A percentile compares a stretch with the other conserved stretches of the same genome.
Conservation (phyloP, 2,797 vertebrate genomes). For the Nannoperca obscura region DNA sequence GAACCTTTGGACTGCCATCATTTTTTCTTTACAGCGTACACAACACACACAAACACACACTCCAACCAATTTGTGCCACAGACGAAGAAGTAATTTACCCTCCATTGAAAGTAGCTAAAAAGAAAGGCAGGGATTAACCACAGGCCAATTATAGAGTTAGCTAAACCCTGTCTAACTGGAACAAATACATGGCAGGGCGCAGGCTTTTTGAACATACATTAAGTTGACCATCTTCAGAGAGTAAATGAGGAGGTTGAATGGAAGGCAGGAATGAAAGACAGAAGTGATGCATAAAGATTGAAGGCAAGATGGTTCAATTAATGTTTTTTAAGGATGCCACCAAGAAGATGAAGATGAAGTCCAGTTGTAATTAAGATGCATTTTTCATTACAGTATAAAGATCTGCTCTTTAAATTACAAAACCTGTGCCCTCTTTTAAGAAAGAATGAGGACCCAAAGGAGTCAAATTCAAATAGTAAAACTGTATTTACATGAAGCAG, state of each 20-base stretch:
- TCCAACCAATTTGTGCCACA: slow-evolving; percentile 71
- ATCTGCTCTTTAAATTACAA: not conserved
- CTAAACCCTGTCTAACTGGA: slow-evolving; percentile 76
- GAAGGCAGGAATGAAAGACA: slow-evolving; percentile 12
- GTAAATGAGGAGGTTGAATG: slow-evolving; percentile 29
- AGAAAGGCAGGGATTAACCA: slow-evolving; percentile 79
- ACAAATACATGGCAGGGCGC: slow-evolving; percentile 65
- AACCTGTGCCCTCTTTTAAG: not conserved
- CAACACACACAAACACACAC: slow-evolving; percentile 36
- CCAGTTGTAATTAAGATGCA: not conserved
- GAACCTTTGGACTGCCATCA: slow-evolving; percentile 26
- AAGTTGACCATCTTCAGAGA: slow-evolving; percentile 51
- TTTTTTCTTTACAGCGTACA: slow-evolving; percentile 9
- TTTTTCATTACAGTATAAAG: not conserved
- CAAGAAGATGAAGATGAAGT: not conserved
- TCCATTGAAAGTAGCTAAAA: slow-evolving; percentile 73
- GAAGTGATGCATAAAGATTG: not conserved
- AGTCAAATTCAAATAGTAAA: not conserved
- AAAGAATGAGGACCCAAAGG: slow-evolving; percentile 1
- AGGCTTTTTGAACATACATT: slow-evolving; percentile 61
- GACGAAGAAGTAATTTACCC: slow-evolving; percentile 70
- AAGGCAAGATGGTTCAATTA: not conserved
- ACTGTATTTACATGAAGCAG: not conserved
- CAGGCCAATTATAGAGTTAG: slow-evolving; percentile 81
- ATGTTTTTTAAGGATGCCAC: not conserved